A percentile compares a stretch with the other conserved stretches of the same genome.
phyloP scores from a whole-genome alignment of 2,113 vertebrate species.

The Numenius arquata region DNA sequence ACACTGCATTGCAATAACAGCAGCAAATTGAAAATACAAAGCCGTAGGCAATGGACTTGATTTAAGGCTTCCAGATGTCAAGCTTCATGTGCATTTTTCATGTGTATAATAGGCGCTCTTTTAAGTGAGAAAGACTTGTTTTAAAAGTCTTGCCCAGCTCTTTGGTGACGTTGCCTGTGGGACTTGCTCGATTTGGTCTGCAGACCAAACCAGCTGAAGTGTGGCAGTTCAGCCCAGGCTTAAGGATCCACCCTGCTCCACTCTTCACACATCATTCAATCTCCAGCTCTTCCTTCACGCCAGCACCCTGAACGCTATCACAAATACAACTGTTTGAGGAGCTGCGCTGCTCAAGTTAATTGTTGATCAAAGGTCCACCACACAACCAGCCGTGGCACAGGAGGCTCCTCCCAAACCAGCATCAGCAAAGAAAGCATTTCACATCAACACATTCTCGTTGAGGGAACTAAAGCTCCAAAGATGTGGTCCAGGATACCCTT shows the following conservation, averaged over 20 bases:
- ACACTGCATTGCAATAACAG: background rate
- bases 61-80: background rate
- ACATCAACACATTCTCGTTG: background rate
- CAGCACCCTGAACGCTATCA: rapidly evolving
- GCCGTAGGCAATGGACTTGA: background rate
- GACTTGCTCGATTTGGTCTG: background rate
- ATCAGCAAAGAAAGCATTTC: background rate
- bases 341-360: background rate
- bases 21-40: background rate
- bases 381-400: background rate
- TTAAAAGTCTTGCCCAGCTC: background rate
- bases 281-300: background rate
- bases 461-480: background rate
- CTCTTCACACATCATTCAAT: background rate
- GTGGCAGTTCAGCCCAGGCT: rapidly evolving
- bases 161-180: background rate
- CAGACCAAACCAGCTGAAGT: background rate
- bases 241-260: background rate
- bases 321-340: background rate
- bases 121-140: background rate
- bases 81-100: background rate
- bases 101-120: background rate
- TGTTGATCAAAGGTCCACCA: background rate
- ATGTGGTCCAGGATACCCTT: background rate
- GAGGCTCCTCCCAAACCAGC: background rate